A percentile compares a stretch with the other conserved stretches of the same genome.
Conservation (phyloP, 2,888 invertebrate species). For the Sialis lutaria region DNA sequence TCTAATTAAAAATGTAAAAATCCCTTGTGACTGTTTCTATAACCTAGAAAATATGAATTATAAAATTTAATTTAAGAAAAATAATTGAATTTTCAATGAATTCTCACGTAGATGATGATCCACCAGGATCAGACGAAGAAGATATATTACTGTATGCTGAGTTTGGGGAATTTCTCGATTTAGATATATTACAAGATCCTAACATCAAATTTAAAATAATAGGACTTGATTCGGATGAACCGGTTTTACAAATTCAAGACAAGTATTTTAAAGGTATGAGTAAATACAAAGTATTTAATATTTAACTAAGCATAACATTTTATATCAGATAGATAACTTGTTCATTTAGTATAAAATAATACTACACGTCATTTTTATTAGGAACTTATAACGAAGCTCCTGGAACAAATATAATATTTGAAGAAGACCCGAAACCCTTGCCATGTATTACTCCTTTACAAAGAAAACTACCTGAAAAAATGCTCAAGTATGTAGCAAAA, state of each 20-base stretch:
- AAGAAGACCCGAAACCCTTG: slow-evolving; percentile 33
- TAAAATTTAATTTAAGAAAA: too few species aligned
- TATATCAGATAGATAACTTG: too few species aligned
- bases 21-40: too few species aligned
- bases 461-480: not conserved
- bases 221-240: not conserved
- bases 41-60: too few species aligned
- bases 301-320: too few species aligned
- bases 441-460: not conserved
- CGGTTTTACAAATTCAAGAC: not conserved
- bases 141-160: not conserved
- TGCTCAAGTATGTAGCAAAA: slow-evolving; percentile 2
- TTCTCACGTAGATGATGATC: not conserved
- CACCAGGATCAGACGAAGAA: not conserved
- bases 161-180: not conserved
- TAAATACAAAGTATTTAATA: too few species aligned
- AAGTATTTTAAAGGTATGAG: not conserved
- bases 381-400: slow-evolving; percentile 49
- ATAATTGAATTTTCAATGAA: not conserved
- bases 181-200: not conserved
- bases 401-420: slow-evolving; percentile 60
- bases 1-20: too few species aligned
- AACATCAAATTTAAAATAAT: not conserved
- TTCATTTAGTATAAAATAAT: not conserved
- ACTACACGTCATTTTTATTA: slow-evolving; percentile 21